Base-by-base conservation (phyloP, 2,888 invertebrate genomes). In the Mesorhabditis spiculigera region DNA sequence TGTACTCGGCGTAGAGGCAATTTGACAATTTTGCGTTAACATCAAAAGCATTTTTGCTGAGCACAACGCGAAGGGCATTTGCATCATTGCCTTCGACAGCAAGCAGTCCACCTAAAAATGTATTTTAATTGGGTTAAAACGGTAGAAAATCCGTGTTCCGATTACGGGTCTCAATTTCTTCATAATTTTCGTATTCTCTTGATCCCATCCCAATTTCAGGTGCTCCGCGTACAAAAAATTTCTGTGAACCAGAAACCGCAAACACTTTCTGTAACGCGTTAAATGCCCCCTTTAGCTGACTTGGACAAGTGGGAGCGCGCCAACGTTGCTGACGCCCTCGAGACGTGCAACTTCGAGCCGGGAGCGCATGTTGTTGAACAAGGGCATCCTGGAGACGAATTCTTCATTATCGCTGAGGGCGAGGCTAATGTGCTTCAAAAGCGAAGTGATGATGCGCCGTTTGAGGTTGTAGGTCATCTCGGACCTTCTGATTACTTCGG, bases 401-500 rank as follows among this genome's bases (percentile, higher is more conserved):
- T 98, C 89, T 98, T 95, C 88, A 98, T 98, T 77, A 98, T 98
- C 86, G 92, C 95, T 68, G 98, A 98, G 87, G 90, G 90, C 67
- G 89, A 90, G 69, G 94, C 93, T 42, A 91, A 92, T 76, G 94
- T 94, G 58, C 89, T 92, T 84, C 93, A 94, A 87, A 90, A 91
- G 85, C 87, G 90, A 76, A 88, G 90, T 81, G 91, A 92, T 85
- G 91, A 87, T 73, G 93, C 93, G 78, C 92, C 93, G 79, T 92
- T 93, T 58, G 92, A 93, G 75, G 95, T 96, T 89, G 98, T 98
- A 77, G 97, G 97, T n/a, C 91, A 94, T 82, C 90, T 98, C 75
- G 95, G 95, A 66, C 92, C 94, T 63, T 95, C 95, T 65, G 97
- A 98, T 89, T 98, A 98, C 89, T 99, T 99, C 88, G 98, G 98